A percentile compares a stretch with the other conserved stretches of the same genome.
Conservation (phyloP, 2,888 invertebrate species). For the Aplocera efformata region DNA sequence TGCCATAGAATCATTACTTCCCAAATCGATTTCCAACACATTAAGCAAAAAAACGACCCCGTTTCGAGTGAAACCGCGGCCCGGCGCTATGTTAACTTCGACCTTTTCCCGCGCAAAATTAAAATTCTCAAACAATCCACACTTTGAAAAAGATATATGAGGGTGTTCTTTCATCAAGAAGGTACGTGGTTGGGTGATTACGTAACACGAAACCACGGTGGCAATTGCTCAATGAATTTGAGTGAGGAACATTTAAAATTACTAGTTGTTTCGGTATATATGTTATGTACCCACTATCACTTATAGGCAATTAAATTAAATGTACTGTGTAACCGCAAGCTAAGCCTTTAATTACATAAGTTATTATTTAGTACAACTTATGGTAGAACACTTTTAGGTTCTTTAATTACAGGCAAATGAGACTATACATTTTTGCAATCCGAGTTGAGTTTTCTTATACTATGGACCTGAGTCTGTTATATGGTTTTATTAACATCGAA, state of each 20-base stretch:
- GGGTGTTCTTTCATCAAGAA: constrained; percentile 74
- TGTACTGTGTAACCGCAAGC: no score
- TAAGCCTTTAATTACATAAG: no score
- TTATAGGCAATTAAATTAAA: no score
- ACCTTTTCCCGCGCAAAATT: constrained; percentile 57
- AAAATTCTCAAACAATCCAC: constrained; percentile 76
- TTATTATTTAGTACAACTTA: no score
- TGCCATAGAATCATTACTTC: constrained; percentile 5
- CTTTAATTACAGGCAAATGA: no score
- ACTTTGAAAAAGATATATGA: constrained; percentile 78
- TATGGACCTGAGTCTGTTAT: no score
- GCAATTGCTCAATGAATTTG: neutral
- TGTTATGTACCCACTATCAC: no score
- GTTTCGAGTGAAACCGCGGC: constrained; percentile 21
- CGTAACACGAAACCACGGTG: constrained; percentile 4
- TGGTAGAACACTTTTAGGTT: no score
- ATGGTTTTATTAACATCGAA: no score
- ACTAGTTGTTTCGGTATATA: no score
- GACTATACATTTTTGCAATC: no score
- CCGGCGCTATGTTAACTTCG: constrained; percentile 16
- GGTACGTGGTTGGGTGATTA: constrained; percentile 38
- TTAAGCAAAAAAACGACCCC: constrained; percentile 17
- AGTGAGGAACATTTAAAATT: constrained; percentile 5
- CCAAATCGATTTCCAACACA: constrained; percentile 18
- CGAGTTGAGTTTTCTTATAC: no score